Evolutionary conservation across 2,797 vertebrate species (phyloP).

Genomic region (Lycodopsis pacificus): DNA sequence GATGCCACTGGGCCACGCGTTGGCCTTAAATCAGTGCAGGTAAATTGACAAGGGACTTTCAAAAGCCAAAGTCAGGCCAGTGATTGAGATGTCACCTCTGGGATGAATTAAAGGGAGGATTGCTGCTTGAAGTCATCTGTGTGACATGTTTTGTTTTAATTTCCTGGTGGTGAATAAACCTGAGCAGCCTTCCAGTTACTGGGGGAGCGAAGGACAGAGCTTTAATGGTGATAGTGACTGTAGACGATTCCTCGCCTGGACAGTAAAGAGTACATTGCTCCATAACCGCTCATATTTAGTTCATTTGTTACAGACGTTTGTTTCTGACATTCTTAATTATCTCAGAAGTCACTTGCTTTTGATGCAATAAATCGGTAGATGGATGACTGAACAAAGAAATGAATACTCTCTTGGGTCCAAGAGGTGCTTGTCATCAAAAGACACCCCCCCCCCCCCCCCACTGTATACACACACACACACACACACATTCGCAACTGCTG

Average conservation of each 20-base stretch:
- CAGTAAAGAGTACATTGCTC: background rate
- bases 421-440: conserved; percentile 27
- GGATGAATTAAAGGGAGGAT: conserved; percentile 61
- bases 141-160: conserved; percentile 44
- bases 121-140: conserved; percentile 40
- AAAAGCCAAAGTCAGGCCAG: conserved; percentile 63
- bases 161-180: conserved; percentile 33
- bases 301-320: conserved; percentile 17
- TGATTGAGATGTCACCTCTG: conserved; percentile 60
- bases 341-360: conserved; percentile 18
- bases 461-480: conserved; percentile 16
- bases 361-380: conserved; percentile 10
- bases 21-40: conserved; percentile 73
- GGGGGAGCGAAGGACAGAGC: background rate
- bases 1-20: conserved; percentile 52
- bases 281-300: conserved; percentile 2
- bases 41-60: conserved; percentile 65
- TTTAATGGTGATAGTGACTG: conserved; percentile 1
- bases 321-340: conserved; percentile 21
- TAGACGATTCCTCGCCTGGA: conserved; percentile 16
- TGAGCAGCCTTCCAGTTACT: conserved; percentile 14
- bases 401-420: background rate
- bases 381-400: conserved; percentile 21
- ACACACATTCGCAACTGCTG: conserved; percentile 14
- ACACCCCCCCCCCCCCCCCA: background rate